Evolutionary conservation across 2,797 vertebrate species (phyloP).

Genomic region (Acrossocheilus fasciatus): DNA sequence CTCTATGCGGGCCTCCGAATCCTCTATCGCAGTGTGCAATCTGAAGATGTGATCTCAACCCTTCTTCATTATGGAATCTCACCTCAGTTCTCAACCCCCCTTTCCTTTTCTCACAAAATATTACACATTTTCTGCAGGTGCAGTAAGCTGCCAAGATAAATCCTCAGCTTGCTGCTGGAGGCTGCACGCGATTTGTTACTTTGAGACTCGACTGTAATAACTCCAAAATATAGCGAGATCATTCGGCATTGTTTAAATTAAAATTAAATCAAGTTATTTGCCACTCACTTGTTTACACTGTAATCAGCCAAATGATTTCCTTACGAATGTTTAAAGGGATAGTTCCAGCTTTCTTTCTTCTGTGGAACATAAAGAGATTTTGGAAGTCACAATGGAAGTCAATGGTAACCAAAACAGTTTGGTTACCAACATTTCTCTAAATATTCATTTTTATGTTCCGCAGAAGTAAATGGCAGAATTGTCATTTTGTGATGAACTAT

Average conservation of each 20-base stretch:
- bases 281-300: background rate
- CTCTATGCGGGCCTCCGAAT: constrained; percentile 20
- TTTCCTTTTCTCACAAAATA: constrained; percentile 14
- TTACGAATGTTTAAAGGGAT: background rate
- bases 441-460: background rate
- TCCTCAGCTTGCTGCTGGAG: background rate
- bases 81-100: background rate
- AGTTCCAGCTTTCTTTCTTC: background rate
- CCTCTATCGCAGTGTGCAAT: background rate
- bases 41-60: constrained; percentile 41
- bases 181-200: constrained; percentile 7
- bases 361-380: background rate
- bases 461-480: background rate
- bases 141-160: background rate
- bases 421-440: background rate
- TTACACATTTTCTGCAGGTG: constrained; percentile 4
- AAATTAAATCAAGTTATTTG: background rate
- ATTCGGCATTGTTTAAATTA: background rate
- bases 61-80: constrained; percentile 32
- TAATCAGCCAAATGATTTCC: background rate
- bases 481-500: too few species aligned
- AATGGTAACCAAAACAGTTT: background rate
- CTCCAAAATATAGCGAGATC: background rate
- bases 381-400: background rate
- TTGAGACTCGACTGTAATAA: constrained; percentile 16